Percentiles rank a stretch among this genome's conserved stretches.
phyloP scores from a whole-genome alignment of 2,888 invertebrate genomes.

The Drosophila anomalata region DNA sequence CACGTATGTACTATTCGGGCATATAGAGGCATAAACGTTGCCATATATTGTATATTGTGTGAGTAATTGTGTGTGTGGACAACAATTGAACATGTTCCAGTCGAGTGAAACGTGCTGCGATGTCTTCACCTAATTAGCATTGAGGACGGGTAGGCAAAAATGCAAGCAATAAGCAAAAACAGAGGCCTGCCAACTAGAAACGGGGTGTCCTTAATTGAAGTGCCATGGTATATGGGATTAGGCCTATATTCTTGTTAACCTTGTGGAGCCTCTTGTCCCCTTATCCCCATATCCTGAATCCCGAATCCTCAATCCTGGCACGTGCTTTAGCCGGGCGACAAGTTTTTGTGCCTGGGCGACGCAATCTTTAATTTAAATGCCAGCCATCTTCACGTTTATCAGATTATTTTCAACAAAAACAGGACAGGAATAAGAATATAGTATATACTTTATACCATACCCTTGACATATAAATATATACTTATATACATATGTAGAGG shows the following conservation, averaged over 20 bases:
- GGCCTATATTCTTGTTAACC: conserved; percentile 1
- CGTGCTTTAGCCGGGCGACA: conserved; percentile 44
- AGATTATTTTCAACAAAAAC: conserved; percentile 64
- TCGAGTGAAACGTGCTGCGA: conserved; percentile 54
- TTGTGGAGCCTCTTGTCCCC: neutral
- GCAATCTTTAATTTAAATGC: conserved; percentile 79
- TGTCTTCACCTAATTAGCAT: conserved; percentile 66
- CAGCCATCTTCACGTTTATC: conserved; percentile 76
- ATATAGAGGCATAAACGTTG: too few species aligned
- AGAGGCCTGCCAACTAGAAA: conserved; percentile 13
- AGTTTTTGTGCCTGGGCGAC: conserved; percentile 64
- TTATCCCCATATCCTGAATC: conserved; percentile 1
- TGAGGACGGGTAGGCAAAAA: conserved; percentile 54
- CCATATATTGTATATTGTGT: neutral
- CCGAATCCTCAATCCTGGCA: conserved; percentile 11
- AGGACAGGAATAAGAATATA: conserved; percentile 25
- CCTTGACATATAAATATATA: conserved; percentile 9
- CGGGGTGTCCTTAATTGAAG: conserved; percentile 66
- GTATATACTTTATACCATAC: conserved; percentile 1
- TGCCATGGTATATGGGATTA: conserved; percentile 57
- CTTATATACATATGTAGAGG: neutral
- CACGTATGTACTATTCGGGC: neutral
- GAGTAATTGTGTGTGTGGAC: conserved; percentile 4
- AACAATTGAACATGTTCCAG: conserved; percentile 42
- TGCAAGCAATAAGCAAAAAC: conserved; percentile 61